Percentiles rank a stretch among this genome's conserved stretches.
These are phyloP conservation scores for Stratiomys singularior DNA, from an alignment of 2,888 invertebrate species.

Conservation along the genomic window DNA sequence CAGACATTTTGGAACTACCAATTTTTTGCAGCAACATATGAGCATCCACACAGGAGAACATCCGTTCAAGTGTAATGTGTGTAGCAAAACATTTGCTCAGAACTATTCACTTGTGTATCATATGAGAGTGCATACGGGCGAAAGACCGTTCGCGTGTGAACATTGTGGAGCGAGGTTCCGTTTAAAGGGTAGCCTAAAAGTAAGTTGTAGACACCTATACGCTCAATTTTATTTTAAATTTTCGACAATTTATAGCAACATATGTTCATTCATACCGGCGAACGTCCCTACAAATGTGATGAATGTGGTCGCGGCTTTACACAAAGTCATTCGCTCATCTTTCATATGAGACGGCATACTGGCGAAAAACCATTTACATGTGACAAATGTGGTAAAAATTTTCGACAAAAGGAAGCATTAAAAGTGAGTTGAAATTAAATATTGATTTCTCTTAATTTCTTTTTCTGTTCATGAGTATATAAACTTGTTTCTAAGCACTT, in stretches of 20 bases:
- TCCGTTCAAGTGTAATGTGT: constrained; percentile 51
- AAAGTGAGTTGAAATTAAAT: constrained; percentile 5
- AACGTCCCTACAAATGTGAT: constrained; percentile 15
- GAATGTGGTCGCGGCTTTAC: constrained; percentile 45
- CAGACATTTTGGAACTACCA: neutral
- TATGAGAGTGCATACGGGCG: constrained; percentile 7
- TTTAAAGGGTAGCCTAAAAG: constrained; percentile 21
- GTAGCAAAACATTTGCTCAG: constrained; percentile 59
- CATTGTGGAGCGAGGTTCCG: constrained; percentile 10
- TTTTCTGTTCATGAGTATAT: too few species aligned
- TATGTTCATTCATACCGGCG: constrained; percentile 56
- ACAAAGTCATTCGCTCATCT: constrained; percentile 28
- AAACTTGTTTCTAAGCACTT: too few species aligned
- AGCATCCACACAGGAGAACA: constrained; percentile 53
- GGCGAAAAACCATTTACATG: constrained; percentile 47
- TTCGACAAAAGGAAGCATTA: constrained; percentile 38
- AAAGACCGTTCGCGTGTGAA: neutral
- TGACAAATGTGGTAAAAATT: constrained; percentile 39
- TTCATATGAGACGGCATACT: constrained; percentile 45
- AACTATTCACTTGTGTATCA: constrained; percentile 57
- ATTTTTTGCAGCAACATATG: constrained; percentile 57
- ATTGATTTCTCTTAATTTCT: too few species aligned
- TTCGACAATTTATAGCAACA: constrained; percentile 57
- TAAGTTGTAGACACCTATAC: neutral
- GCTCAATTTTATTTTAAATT: neutral